Conservation (phyloP, 2,797 vertebrate species). For the Morus bassanus region DNA sequence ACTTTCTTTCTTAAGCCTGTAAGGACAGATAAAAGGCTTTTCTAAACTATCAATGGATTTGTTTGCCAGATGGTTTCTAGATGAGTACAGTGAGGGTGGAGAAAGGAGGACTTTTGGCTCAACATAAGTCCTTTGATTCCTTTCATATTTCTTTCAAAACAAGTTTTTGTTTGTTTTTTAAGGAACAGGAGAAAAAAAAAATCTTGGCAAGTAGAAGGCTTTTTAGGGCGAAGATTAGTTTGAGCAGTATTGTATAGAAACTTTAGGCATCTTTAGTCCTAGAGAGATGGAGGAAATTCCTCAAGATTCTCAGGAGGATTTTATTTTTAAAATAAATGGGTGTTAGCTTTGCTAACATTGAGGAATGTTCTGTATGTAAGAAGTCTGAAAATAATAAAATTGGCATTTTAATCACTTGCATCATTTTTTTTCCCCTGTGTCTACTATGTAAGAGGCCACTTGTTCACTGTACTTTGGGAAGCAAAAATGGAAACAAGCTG, state of each 20-base stretch:
- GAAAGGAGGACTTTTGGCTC: constrained; percentile 22
- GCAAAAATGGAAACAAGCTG: constrained; percentile 55
- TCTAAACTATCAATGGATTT: constrained; percentile 7
- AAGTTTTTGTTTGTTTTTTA: constrained; percentile 31
- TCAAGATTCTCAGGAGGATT: not conserved
- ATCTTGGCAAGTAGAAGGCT: not conserved
- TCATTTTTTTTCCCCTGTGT: not conserved
- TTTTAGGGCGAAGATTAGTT: not conserved
- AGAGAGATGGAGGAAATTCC: not conserved
- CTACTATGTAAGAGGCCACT: constrained; percentile 35
- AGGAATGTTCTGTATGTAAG: constrained; percentile 64
- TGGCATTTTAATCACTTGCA: constrained; percentile 53
- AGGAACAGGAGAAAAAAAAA: not conserved
- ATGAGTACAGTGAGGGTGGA: constrained; percentile 21
- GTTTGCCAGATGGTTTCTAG: constrained; percentile 50
- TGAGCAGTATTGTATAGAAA: not conserved
- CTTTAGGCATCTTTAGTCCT: not conserved
- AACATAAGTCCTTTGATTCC: not conserved
- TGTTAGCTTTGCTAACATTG: not conserved
- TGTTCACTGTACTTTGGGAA: constrained; percentile 23
- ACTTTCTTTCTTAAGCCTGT: not conserved
- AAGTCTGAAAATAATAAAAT: constrained; percentile 13
- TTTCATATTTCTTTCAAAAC: constrained; percentile 52
- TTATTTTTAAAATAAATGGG: not conserved
- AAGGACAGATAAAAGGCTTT: constrained; percentile 32